A percentile compares a stretch with the other conserved stretches of the same genome.
Evolutionary conservation across 2,888 invertebrate genomes (phyloP).

Genomic region (Himalopsyche kuldschensis): DNA sequence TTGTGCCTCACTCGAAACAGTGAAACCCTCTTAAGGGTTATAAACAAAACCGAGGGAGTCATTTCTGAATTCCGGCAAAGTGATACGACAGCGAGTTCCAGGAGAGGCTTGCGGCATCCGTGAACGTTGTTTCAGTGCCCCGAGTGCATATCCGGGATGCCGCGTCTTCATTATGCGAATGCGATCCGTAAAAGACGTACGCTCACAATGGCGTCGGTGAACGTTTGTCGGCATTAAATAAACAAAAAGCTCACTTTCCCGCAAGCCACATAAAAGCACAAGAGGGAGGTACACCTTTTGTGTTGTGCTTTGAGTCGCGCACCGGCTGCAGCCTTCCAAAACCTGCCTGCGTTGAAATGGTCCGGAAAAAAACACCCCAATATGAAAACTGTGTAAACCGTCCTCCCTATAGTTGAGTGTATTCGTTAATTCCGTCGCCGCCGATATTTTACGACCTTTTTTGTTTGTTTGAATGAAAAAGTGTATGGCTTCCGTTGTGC

Average conservation of each 20-base stretch:
- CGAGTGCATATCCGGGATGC: slow-evolving; percentile 11
- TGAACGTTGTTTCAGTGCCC: background rate
- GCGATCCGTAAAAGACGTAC: slow-evolving; percentile 27
- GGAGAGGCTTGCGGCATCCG: slow-evolving; percentile 1
- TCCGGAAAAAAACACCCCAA: background rate
- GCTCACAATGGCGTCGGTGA: slow-evolving; percentile 5
- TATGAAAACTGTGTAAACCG: background rate
- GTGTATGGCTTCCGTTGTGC: background rate
- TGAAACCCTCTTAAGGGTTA: slow-evolving; percentile 9
- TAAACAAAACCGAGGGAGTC: slow-evolving; percentile 5
- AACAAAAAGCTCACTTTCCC: slow-evolving; percentile 27
- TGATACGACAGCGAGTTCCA: background rate
- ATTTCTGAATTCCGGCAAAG: slow-evolving; percentile 2
- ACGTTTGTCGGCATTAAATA: slow-evolving; percentile 35
- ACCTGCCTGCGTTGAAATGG: background rate
- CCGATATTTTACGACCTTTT: background rate
- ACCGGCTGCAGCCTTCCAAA: slow-evolving; percentile 3
- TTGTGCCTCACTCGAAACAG: background rate
- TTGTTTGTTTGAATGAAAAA: background rate
- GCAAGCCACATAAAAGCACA: slow-evolving; percentile 27
- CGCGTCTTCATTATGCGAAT: slow-evolving; percentile 31
- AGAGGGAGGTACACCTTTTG: slow-evolving; percentile 30
- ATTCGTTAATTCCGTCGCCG: background rate
- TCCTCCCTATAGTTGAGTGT: background rate
- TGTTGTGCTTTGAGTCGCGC: slow-evolving; percentile 16